Evolutionary conservation across 2,888 invertebrate genomes (phyloP).

Genomic region (Apotomis betuletana): DNA sequence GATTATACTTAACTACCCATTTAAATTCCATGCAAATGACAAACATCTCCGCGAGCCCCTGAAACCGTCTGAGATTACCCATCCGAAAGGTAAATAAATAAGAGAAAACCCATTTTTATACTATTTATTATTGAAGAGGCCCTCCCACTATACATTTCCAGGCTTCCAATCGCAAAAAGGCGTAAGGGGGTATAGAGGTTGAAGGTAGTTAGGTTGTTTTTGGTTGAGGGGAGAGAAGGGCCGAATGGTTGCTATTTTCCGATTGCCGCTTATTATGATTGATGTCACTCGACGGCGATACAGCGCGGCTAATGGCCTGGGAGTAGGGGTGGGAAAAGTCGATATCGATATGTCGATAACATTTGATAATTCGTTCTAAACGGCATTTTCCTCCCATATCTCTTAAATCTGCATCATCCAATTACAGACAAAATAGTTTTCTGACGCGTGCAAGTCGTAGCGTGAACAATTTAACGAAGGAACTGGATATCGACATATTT

Average conservation of each 20-base stretch:
- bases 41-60: not conserved
- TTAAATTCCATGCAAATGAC: too few species aligned
- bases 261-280: conserved; percentile 60
- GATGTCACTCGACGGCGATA: conserved; percentile 56
- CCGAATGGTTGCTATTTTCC: conserved; percentile 42
- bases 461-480: too few species aligned
- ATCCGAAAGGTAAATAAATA: conserved; percentile 1
- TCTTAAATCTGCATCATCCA: too few species aligned
- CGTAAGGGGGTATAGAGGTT: not conserved
- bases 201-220: conserved; percentile 5
- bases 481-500: too few species aligned
- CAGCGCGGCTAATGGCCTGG: conserved; percentile 57
- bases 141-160: conserved; percentile 5
- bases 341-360: conserved; percentile 7
- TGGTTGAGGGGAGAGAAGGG: not conserved
- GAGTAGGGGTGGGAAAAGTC: conserved; percentile 47
- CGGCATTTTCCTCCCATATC: too few species aligned
- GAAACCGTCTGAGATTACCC: not conserved
- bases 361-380: too few species aligned
- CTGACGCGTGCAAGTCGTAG: too few species aligned
- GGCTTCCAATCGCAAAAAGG: not conserved
- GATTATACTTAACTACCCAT: too few species aligned
- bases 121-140: conserved; percentile 10
- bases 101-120: conserved; percentile 3
- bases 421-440: too few species aligned